These are phyloP conservation scores for Sminthurides aquaticus DNA, from an alignment of 2,888 invertebrate species.

Conservation along the genomic window DNA sequence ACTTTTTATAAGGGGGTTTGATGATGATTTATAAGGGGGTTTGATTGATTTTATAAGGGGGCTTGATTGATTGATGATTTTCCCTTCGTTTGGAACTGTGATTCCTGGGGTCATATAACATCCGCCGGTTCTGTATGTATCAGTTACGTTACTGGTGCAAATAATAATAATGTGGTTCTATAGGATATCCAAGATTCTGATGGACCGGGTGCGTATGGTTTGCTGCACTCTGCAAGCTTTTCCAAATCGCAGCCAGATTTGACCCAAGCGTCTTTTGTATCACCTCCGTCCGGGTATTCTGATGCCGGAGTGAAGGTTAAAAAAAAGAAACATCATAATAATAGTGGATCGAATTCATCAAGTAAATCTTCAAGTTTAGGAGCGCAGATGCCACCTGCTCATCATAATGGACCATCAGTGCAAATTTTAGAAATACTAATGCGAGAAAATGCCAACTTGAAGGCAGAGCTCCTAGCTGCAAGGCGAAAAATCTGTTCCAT, in stretches of 20 bases:
- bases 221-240: conserved; percentile 48
- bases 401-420: conserved; percentile 53
- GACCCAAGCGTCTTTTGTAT: conserved; percentile 46
- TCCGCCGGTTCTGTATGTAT: too few relatives aligned
- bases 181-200: conserved; percentile 43
- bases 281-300: conserved; percentile 11
- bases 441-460: conserved; percentile 74
- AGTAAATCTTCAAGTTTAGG: conserved; percentile 26
- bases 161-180: too few relatives aligned
- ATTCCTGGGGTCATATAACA: too few relatives aligned
- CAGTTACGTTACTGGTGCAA: too few relatives aligned
- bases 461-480: conserved; percentile 72
- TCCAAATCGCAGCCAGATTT: conserved; percentile 80
- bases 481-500: conserved; percentile 76
- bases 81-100: too few relatives aligned
- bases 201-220: conserved; percentile 29
- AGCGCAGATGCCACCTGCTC: neutral
- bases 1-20: too few relatives aligned
- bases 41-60: too few relatives aligned
- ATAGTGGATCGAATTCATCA: conserved; percentile 9
- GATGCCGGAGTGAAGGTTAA: conserved; percentile 18
- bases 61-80: too few relatives aligned
- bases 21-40: too few relatives aligned
- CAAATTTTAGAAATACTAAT: conserved; percentile 75
- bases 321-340: conserved; percentile 33